These are phyloP conservation scores for Coracopsis vasa DNA, from an alignment of 2,113 vertebrate species.

Conservation along the genomic window DNA sequence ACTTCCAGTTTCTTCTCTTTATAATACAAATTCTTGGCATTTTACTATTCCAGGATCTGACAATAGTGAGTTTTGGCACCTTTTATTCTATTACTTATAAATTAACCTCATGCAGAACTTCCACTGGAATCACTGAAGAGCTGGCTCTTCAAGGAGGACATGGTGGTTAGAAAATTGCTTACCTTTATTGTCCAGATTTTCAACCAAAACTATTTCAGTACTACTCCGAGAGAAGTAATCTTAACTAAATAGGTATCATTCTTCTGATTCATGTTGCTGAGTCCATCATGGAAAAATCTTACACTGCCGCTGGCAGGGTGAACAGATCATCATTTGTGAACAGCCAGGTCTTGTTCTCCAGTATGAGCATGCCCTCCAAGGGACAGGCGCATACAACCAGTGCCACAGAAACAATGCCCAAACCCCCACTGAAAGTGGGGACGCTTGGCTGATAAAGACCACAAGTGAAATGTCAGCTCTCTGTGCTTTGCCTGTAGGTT, in stretches of 20 bases:
- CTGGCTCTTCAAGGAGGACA: background rate
- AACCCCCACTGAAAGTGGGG: accelerated
- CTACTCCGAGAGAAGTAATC: background rate
- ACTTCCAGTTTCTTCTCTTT: background rate
- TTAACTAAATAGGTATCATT: background rate
- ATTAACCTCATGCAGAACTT: background rate
- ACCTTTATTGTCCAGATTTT: background rate
- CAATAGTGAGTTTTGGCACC: background rate
- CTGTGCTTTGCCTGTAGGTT: background rate
- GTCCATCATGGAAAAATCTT: background rate
- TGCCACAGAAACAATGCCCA: background rate
- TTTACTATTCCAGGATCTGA: background rate
- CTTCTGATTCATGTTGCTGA: background rate
- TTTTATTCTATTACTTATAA: background rate
- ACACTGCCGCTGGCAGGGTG: background rate
- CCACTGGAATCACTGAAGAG: background rate
- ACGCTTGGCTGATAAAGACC: background rate
- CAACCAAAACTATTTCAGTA: background rate
- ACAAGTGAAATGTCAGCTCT: background rate
- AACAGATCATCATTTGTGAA: background rate
- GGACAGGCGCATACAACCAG: accelerated
- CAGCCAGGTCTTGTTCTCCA: background rate
- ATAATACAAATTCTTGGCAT: background rate
- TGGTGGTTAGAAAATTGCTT: background rate
- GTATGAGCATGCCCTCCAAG: background rate